Evolutionary conservation across 92 coral and sea anemone species (phyloP), one percentile per base, ranked within the genome.

Genomic region (Paramuricea clavata): DNA sequence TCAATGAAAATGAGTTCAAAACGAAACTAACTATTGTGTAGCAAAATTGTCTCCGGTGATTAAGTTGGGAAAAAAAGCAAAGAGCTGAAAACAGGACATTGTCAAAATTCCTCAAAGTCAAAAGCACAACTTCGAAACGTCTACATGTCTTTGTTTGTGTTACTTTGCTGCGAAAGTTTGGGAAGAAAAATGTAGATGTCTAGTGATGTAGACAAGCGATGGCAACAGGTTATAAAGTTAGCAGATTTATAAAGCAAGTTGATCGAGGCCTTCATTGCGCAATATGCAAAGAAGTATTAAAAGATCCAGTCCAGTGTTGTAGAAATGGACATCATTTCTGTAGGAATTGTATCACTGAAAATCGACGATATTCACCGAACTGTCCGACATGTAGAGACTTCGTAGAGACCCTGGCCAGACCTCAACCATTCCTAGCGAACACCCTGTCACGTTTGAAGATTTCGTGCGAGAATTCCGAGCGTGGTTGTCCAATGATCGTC

Each of bases 331-430:
- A 92, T 78, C 92, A 88, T 83, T 92, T 89, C 57, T 92, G 94
- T 57, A 81, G 85, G 5, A 74, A 77, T 21, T 92, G 94, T 81
- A 92, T 92, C 83, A 49, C 65, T 13, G 76, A 73, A 41, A 83
- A 92, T 92, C 41, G 89, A 54, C 16, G 31, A 47, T 21, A 77
- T 7, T 33, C 52, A 5, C 84, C 78, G 28, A 81, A 64, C 69
- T 92, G 95, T 47, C 95, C 95, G n/a, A 86, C 78, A n/a, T 92
- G 95, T 82, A 67, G 87, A 35, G 56, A 72, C 21, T 30, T 1
- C 15, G 23, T 56, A 16, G 76, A 70, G 47, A 70, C 76, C 9
- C 76, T 70, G 49, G 21, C 22, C 44, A 12, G 50, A 72, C 27
- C 78, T 72, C 50, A 41, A 36, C 23, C 56, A 41, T 35, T 72